Conservation (phyloP, 2,113 vertebrate species). For the Rhynchomys soricoides region DNA sequence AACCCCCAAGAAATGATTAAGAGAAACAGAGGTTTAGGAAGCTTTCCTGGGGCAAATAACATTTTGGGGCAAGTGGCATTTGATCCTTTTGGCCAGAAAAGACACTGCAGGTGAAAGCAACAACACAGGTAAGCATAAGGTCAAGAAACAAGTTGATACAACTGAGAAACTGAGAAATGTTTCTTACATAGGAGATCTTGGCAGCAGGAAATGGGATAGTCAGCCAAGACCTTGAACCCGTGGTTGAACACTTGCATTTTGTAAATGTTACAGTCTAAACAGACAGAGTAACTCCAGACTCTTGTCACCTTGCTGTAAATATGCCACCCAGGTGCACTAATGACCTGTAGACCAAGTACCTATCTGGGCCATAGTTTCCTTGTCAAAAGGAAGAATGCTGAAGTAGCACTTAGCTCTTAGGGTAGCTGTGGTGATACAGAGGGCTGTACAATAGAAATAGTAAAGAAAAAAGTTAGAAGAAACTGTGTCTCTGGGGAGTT, state of each 20-base stretch:
- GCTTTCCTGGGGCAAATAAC: not conserved
- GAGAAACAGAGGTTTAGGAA: not conserved
- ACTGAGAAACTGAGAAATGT: not conserved
- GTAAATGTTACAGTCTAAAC: not conserved
- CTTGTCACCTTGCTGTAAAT: not conserved
- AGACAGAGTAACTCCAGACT: not conserved
- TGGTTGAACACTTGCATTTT: not conserved
- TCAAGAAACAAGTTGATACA: not conserved
- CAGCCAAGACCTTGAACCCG: not conserved
- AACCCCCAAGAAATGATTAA: not conserved
- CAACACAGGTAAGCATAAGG: not conserved
- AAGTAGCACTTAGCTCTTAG: not conserved
- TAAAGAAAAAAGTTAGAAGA: not conserved
- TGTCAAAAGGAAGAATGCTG: not conserved
- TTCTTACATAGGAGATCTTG: not conserved
- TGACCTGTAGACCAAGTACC: not conserved
- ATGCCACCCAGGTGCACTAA: not conserved
- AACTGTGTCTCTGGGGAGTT: not conserved
- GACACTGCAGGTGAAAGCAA: not conserved
- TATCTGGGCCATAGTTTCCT: not conserved
- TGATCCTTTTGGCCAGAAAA: not conserved
- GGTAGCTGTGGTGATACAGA: not conserved
- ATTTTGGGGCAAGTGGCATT: not conserved
- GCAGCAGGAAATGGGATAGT: not conserved
- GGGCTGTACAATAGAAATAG: not conserved